Conservation (phyloP, 2,888 invertebrate genomes). For the Caenorhabditis macrosperma region DNA sequence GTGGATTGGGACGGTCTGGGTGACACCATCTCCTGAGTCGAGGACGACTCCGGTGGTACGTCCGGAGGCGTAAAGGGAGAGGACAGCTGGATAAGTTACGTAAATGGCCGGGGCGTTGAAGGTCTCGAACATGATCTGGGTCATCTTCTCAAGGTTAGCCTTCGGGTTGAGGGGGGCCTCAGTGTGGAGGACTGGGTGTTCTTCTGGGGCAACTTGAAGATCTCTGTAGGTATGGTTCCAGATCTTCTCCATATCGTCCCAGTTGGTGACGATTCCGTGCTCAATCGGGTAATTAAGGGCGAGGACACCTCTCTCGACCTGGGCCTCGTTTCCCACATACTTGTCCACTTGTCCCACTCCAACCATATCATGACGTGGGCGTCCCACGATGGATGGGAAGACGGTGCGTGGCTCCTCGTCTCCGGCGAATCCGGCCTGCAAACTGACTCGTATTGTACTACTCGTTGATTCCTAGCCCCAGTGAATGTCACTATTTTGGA, state of each 20-base stretch:
- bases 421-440: constrained; percentile 86
- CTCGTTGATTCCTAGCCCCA: constrained; percentile 26
- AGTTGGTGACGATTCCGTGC: constrained; percentile 96
- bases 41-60: constrained; percentile 83
- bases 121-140: no score
- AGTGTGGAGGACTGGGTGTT: constrained; percentile 92
- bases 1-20: constrained; percentile 88
- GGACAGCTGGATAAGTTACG: constrained; percentile 91
- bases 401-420: constrained; percentile 88
- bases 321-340: constrained; percentile 72
- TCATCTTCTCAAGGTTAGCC: no score
- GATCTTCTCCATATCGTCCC: no score
- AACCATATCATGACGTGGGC: constrained; percentile 85
- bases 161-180: no score
- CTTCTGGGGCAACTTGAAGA: constrained; percentile 94
- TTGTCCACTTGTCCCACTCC: constrained; percentile 77
- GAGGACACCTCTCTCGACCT: constrained; percentile 86
- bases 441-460: constrained; percentile 12
- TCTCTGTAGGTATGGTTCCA: constrained; percentile 98
- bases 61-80: constrained; percentile 90
- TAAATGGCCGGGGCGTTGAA: no score
- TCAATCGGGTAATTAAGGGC: constrained; percentile 95
- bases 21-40: constrained; percentile 93
- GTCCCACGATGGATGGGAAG: no score
- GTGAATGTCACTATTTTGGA: constrained; percentile 13